phyloP scores from a whole-genome alignment of 2,888 invertebrate species.

The Rhopalosiphum nymphaeae region DNA sequence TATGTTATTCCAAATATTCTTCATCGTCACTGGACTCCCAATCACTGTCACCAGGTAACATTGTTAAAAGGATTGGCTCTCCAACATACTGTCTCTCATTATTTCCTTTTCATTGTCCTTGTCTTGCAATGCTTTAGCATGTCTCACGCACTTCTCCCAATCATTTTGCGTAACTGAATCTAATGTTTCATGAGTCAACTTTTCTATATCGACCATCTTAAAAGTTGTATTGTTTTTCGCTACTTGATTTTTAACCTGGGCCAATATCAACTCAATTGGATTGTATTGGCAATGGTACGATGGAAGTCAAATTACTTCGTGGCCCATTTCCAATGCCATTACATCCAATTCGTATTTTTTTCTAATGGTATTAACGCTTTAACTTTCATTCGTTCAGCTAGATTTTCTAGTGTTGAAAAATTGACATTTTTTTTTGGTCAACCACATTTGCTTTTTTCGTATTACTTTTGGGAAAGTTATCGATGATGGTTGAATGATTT shows the following conservation, averaged over 20 bases:
- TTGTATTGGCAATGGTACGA: neutral
- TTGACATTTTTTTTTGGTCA: neutral
- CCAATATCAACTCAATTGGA: constrained; percentile 11
- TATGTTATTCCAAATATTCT: neutral
- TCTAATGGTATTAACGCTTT: neutral
- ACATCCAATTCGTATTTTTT: constrained; percentile 15
- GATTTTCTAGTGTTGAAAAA: neutral
- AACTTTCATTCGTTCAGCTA: neutral
- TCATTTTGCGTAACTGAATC: constrained; percentile 4
- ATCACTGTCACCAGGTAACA: constrained; percentile 19
- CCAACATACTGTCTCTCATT: neutral
- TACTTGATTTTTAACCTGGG: neutral
- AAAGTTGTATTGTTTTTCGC: constrained; percentile 1
- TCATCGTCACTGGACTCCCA: constrained; percentile 19
- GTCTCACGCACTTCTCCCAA: constrained; percentile 16
- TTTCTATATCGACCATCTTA: neutral
- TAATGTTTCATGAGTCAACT: neutral
- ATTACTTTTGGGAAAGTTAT: constrained; percentile 6
- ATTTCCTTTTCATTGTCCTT: neutral
- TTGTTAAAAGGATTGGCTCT: constrained; percentile 11
- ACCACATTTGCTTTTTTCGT: neutral
- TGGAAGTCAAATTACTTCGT: neutral
- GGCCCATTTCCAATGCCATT: constrained; percentile 34
- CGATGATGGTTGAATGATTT: neutral
- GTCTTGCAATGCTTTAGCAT: neutral